Percentiles rank a stretch among this genome's conserved stretches.
Evolutionary conservation across 1,140 invertebrate species (phyloP).

Genomic region (Lepidotrigona ventralis): DNA sequence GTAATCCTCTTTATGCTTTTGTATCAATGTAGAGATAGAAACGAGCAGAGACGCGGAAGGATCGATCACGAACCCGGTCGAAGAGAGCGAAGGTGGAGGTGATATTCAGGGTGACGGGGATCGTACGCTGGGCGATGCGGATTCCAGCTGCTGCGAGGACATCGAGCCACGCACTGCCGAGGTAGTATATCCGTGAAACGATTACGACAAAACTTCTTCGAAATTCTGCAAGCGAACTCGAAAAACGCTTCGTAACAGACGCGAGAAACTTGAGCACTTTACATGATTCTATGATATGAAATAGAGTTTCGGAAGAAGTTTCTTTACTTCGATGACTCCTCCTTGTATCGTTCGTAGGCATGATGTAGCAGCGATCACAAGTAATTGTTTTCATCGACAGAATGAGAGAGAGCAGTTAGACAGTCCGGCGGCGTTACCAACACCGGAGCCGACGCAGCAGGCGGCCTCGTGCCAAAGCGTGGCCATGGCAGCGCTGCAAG

Average conservation of each 20-base stretch:
- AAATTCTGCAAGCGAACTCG: background rate
- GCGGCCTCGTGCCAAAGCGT: constrained; percentile 72
- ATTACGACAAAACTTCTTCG: background rate
- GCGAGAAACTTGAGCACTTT: background rate
- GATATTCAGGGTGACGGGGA: constrained; percentile 70
- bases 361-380: background rate
- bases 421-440: constrained; percentile 73
- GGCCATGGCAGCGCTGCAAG: constrained; percentile 76
- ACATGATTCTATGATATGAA: background rate
- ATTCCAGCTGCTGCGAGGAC: constrained; percentile 74
- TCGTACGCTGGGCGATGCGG: constrained; percentile 71
- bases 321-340: background rate
- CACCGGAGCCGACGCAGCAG: constrained; percentile 78
- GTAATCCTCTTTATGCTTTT: no score
- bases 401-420: constrained; percentile 67
- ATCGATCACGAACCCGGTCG: constrained; percentile 80
- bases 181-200: constrained; percentile 65
- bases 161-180: constrained; percentile 73
- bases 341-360: background rate
- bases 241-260: background rate
- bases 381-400: constrained; percentile 37
- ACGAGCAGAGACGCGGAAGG: constrained; percentile 79
- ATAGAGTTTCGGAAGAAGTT: background rate
- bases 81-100: constrained; percentile 77
- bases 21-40: constrained; percentile 73